A percentile compares a stretch with the other conserved stretches of the same genome.
Evolutionary conservation across 2,113 vertebrate genomes (phyloP).

Genomic region (Microcebus murinus): DNA sequence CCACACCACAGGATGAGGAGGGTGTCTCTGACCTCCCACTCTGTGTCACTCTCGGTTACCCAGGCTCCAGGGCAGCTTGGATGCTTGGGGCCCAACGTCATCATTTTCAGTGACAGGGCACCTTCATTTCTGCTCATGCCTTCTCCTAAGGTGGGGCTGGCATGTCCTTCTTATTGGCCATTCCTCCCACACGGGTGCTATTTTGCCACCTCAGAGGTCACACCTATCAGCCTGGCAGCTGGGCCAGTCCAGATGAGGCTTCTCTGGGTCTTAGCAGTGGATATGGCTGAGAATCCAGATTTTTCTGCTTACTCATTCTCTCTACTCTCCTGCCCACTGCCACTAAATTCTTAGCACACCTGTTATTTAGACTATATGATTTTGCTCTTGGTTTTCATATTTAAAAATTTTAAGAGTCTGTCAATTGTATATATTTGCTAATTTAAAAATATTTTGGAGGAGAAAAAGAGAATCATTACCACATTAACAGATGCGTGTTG

Average conservation of each 20-base stretch:
- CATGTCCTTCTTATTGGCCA: not conserved
- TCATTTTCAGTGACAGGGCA: not conserved
- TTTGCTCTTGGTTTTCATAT: slow-evolving; percentile 14
- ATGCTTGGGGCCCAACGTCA: not conserved
- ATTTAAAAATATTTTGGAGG: not conserved
- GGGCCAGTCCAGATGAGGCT: not conserved
- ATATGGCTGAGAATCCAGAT: not conserved
- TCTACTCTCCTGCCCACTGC: not conserved
- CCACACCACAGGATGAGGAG: not conserved
- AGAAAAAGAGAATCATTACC: not conserved
- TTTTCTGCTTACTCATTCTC: not conserved
- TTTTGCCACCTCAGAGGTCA: not conserved
- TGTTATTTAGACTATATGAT: not conserved
- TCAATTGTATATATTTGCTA: not conserved
- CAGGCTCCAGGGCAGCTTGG: not conserved
- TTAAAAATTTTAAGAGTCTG: not conserved
- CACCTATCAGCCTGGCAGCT: not conserved
- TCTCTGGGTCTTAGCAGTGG: not conserved
- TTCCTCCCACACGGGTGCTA: not conserved
- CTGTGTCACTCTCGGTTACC: not conserved
- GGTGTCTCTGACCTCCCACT: not conserved
- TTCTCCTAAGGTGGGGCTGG: slow-evolving; percentile 2
- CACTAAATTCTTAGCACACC: not conserved
- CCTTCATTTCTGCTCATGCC: slow-evolving; percentile 38
- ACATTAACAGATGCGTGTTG: not conserved